Percentiles rank a stretch among this genome's conserved stretches.
These are phyloP conservation scores for Scatophagus argus DNA, from an alignment of 2,113 vertebrate species.

Conservation along the genomic window DNA sequence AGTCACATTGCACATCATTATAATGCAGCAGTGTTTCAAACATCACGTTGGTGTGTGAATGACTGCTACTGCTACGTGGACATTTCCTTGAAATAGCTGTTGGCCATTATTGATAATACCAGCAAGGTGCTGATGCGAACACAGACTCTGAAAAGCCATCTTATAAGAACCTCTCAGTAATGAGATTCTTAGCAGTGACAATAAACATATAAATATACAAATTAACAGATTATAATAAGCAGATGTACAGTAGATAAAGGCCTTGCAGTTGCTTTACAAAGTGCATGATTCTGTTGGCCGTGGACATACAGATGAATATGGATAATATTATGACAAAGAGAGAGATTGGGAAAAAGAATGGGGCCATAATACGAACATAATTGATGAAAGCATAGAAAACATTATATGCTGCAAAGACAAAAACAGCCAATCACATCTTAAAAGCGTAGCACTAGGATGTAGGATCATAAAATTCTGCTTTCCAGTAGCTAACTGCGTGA, in stretches of 20 bases:
- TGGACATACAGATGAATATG: constrained; percentile 30
- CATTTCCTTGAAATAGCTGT: not conserved
- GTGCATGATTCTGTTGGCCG: not conserved
- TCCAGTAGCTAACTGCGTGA: not conserved
- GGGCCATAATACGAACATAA: constrained; percentile 24
- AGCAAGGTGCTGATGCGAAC: not conserved
- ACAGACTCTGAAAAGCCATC: not conserved
- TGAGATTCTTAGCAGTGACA: not conserved
- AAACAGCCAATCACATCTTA: not conserved
- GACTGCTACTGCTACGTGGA: not conserved
- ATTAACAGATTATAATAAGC: constrained; percentile 4
- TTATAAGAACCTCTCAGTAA: not conserved
- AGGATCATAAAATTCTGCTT: constrained; percentile 12
- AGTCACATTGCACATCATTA: not conserved
- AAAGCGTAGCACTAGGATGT: constrained; percentile 12
- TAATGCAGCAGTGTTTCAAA: not conserved
- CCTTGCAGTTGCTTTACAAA: constrained; percentile 23
- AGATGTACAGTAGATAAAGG: constrained; percentile 32
- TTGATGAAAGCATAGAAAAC: constrained; percentile 31
- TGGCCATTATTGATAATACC: not conserved
- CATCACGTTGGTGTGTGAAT: not conserved
- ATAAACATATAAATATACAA: not conserved
- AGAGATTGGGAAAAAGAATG: constrained; percentile 12
- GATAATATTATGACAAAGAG: constrained; percentile 27
- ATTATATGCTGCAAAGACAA: constrained; percentile 5